These are phyloP conservation scores for Pleuronectes platessa DNA, from an alignment of 2,113 vertebrate species.

Conservation along the genomic window DNA sequence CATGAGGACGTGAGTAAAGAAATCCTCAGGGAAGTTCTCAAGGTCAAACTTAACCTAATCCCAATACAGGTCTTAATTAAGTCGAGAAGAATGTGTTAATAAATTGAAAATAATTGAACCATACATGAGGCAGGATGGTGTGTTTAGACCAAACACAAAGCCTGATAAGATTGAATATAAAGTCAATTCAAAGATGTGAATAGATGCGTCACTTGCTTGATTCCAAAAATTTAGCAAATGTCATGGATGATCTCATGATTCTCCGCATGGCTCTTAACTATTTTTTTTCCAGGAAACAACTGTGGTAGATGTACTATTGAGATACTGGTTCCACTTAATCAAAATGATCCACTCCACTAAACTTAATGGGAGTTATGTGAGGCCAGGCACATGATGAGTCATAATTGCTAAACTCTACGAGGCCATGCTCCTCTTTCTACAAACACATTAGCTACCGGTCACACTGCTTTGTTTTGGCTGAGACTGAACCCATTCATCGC, in stretches of 20 bases:
- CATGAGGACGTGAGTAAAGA: too few relatives aligned
- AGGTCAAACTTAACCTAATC: neutral
- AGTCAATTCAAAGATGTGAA: too few relatives aligned
- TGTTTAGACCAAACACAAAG: too few relatives aligned
- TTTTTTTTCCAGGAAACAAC: neutral
- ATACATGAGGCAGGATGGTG: neutral
- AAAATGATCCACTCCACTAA: neutral
- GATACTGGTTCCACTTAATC: neutral
- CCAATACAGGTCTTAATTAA: neutral
- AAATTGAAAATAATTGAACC: neutral
- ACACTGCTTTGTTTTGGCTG: neutral
- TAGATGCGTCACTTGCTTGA: too few relatives aligned
- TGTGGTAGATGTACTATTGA: neutral
- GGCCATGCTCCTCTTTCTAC: neutral
- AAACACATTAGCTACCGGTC: neutral
- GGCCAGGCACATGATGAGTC: conserved; percentile 6
- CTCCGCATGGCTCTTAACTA: neutral
- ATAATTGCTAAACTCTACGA: conserved; percentile 6
- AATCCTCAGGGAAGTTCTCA: neutral
- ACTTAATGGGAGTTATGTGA: conserved; percentile 6
- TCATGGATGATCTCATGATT: neutral
- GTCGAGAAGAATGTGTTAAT: neutral
- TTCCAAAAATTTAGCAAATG: neutral
- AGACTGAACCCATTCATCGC: neutral
- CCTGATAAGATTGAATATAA: too few relatives aligned